These are phyloP conservation scores for Chrysomallon squamiferum DNA, from an alignment of 1,140 invertebrate species.

Conservation along the genomic window DNA sequence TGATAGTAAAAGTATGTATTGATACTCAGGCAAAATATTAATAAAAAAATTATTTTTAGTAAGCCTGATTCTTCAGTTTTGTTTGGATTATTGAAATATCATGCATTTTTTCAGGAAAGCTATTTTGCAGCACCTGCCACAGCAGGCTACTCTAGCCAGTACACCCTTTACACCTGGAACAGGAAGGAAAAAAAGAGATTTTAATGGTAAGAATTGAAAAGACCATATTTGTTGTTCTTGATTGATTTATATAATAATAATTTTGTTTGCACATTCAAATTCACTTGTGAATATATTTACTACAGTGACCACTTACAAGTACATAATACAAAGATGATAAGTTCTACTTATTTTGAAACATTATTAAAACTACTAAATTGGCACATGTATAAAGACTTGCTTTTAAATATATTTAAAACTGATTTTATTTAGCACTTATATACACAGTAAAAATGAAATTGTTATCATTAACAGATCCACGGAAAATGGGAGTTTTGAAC, in stretches of 20 bases:
- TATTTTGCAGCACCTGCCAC: conserved; percentile 53
- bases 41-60: neutral
- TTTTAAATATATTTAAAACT: no score
- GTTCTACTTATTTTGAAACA: no score
- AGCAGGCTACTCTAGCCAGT: conserved; percentile 41
- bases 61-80: neutral
- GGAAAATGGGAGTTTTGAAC: conserved; percentile 23
- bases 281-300: no score
- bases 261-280: no score
- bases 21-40: neutral
- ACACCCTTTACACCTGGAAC: conserved; percentile 55
- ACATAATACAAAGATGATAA: no score
- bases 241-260: no score
- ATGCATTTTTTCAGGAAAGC: conserved; percentile 54
- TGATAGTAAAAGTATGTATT: neutral
- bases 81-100: neutral
- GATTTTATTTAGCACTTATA: no score
- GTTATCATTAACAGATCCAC: conserved; percentile 23
- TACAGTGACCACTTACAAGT: no score
- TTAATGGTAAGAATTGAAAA: neutral
- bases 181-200: conserved; percentile 11
- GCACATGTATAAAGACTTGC: no score
- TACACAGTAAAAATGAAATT: no score
- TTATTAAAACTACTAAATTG: no score
- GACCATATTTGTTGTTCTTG: no score